Base-by-base conservation (phyloP, 1,140 invertebrate genomes). In the Drosophila nasuta region DNA sequence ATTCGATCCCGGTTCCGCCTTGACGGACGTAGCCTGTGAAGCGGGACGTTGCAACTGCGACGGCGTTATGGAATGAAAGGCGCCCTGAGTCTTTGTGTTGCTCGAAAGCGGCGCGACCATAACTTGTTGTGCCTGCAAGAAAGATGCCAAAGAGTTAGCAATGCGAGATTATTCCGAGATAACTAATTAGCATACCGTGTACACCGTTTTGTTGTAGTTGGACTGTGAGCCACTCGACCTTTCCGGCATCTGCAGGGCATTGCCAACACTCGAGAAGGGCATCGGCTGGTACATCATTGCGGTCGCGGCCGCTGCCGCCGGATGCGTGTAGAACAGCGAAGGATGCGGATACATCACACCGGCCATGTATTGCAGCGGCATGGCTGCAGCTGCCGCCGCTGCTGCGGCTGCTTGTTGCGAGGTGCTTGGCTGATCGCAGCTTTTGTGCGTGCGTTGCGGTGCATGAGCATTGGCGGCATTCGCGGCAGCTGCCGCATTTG, bases 1-100 rank as follows among this genome's bases (percentile, higher is more conserved):
- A 79, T 93, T 94, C 30, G 94, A 95, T 1, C 95, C 94, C 3
- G 94, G 94, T 77, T 95, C 95, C 0, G 93, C 95, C 81, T 95
- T 95, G 0, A 95, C 93, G 13, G 94, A 95, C 0, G 95, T 95
- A 1, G 94, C 94, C 82, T 94, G 94, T 25, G 94, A 95, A 0
- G 93, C 92, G 8, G 94, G 93, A 11, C 93, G 85, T 63, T 94
- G 92, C 38, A 92, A 82, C 70, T 85, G 82, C 3, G 73, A 43
- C 13, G 92, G 91, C 8, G 87, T 92, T 5, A 89, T 77, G 7
- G 89, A 86, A 52, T 92, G 88, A 45, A 92, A 92, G 13, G 91
- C 91, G 0, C 91, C 91, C 30, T 74, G 91, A 3, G 74, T 54
- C 30, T 81, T 92, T 3, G 49, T 54, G 0, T 66, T 11, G 0